Base-by-base conservation (phyloP, 2,113 vertebrate genomes). In the Caretta caretta region DNA sequence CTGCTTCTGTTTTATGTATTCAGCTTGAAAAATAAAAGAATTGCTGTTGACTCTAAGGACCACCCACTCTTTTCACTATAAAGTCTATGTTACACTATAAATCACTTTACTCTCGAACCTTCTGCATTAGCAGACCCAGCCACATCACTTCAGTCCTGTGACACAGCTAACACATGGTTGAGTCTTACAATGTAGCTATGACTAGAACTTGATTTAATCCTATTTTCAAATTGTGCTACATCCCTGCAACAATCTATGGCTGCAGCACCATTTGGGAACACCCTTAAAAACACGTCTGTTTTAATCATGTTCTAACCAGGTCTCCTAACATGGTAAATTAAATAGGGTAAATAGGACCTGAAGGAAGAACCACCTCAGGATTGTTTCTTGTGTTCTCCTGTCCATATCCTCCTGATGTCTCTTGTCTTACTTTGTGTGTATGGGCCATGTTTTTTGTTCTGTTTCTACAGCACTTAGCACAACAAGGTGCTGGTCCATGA, bases 191-290 rank as follows among this genome's bases (percentile, higher is more conserved):
- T 22, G 42, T 46, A 84, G 17, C 83, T n/a, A 31, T 48, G 38
- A 19, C 25, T 17, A 49, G 75, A 46, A 76, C 16, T 19, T 10
- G 6, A 1, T 81, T 82, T 10, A 3, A 7, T 46, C 13, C 65
- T 22, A 1, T n/a, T 75, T 93, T 57, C 27, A 22, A 49, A 65
- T 22, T 56, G n/a, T 29, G n/a, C 31, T 25, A 53, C 48, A 54
- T 22, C 54, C 88, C 31, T 6, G 0, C 2, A 10, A 79, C 49
- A 12, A 76, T 5, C 17, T n/a, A 17, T 0, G 1, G 20, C 0
- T 0, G 0, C 57, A 42, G 7, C 17, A 78, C n/a, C 31, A 38
- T 13, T 2, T 13, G 51, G 1, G 31, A 35, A 88, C 2, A 3
- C 27, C 27, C 5, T 0, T 5, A 80, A 53, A 35, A 92, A 46